Percentiles rank a stretch among this genome's conserved stretches.
Evolutionary conservation across 2,797 vertebrate species (phyloP).

Genomic region (Pristis pectinata): DNA sequence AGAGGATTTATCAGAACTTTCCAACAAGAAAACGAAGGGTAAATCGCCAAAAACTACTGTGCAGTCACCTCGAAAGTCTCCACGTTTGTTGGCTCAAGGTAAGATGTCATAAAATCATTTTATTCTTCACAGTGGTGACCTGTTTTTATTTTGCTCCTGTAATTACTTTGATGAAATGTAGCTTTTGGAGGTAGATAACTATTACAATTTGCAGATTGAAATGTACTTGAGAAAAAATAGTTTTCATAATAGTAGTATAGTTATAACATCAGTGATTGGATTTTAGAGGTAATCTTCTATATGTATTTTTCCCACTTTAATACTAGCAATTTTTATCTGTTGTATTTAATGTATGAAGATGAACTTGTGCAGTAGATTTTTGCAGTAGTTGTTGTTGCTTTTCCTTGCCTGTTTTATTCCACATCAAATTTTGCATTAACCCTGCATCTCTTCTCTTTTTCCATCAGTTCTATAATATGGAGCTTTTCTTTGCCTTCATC

Average conservation of each 20-base stretch:
- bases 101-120: slow-evolving; percentile 37
- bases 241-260: background rate
- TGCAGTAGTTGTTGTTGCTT: background rate
- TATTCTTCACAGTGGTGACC: slow-evolving; percentile 36
- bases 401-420: background rate
- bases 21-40: slow-evolving; percentile 59
- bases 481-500: background rate
- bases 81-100: slow-evolving; percentile 67
- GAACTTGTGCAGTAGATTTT: background rate
- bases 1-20: slow-evolving; percentile 59
- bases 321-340: background rate
- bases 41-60: slow-evolving; percentile 56
- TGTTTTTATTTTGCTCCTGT: background rate
- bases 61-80: slow-evolving; percentile 65
- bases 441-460: background rate
- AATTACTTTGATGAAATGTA: background rate
- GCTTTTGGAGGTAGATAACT: background rate
- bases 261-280: background rate
- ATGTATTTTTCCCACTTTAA: background rate
- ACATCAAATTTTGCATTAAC: background rate
- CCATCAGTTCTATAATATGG: background rate
- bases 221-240: background rate
- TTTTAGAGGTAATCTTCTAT: background rate
- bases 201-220: background rate
- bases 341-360: background rate